A percentile compares a stretch with the other conserved stretches of the same genome.
Conservation (phyloP, 1,140 invertebrate genomes). For the Potamilus streckersoni region DNA sequence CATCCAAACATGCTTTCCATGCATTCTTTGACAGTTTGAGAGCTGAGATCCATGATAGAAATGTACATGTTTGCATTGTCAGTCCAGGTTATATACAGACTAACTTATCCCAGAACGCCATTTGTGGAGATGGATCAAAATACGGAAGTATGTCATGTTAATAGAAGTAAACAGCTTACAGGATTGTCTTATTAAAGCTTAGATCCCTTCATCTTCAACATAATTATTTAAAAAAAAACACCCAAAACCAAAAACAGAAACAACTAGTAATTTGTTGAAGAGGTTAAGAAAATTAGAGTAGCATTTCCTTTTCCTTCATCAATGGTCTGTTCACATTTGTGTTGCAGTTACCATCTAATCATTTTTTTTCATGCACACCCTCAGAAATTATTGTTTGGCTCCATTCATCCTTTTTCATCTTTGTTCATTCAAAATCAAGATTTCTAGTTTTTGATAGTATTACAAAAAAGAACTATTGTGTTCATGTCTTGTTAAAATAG, state of each 20-base stretch:
- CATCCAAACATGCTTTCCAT: slow-evolving; percentile 93
- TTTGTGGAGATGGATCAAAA: slow-evolving; percentile 80
- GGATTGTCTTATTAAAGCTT: not conserved
- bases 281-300: not conserved
- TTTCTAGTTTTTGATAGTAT: too few species aligned
- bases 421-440: too few species aligned
- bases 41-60: slow-evolving; percentile 74
- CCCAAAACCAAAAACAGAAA: not conserved
- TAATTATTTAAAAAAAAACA: not conserved
- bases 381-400: too few species aligned
- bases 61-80: slow-evolving; percentile 84
- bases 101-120: slow-evolving; percentile 87
- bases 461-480: too few species aligned
- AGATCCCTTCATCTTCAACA: not conserved
- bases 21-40: slow-evolving; percentile 67
- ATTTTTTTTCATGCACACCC: too few species aligned
- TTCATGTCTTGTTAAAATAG: too few species aligned
- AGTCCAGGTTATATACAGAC: slow-evolving; percentile 93
- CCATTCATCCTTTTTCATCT: too few species aligned
- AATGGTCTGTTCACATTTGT: too few species aligned
- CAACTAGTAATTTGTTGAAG: not conserved
- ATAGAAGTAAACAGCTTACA: not conserved
- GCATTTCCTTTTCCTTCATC: too few species aligned
- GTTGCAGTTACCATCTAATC: too few species aligned
- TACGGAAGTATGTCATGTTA: slow-evolving; percentile 78